phyloP scores from a whole-genome alignment of 1,140 invertebrate species.

The Octopus sinensis region DNA sequence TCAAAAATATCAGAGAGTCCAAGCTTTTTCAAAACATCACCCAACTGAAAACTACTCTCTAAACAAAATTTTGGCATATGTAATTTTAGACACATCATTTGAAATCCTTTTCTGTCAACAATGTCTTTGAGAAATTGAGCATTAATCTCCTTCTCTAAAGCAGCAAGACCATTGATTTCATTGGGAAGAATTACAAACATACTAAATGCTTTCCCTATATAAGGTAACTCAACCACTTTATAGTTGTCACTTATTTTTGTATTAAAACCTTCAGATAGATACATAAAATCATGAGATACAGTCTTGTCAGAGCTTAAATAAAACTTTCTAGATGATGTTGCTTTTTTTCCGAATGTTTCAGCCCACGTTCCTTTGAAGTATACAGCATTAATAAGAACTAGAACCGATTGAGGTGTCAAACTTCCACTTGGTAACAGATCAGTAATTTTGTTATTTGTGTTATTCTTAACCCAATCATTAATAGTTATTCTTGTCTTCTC shows the following conservation, averaged over 20 bases:
- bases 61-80: slow-evolving; percentile 50
- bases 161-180: slow-evolving; percentile 44
- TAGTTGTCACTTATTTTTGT: no score
- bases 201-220: slow-evolving; percentile 74
- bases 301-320: no score
- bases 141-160: slow-evolving; percentile 31
- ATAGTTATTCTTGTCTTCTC: slow-evolving; percentile 55
- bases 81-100: slow-evolving; percentile 29
- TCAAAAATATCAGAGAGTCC: slow-evolving; percentile 35
- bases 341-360: no score
- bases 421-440: slow-evolving; percentile 60
- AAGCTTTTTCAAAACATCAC: slow-evolving; percentile 51
- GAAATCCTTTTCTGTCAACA: slow-evolving; percentile 12
- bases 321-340: no score
- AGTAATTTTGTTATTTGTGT: slow-evolving; percentile 67
- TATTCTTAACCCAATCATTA: slow-evolving; percentile 68
- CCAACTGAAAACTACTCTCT: slow-evolving; percentile 36
- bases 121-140: slow-evolving; percentile 21
- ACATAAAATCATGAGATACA: no score
- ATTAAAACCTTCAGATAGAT: no score
- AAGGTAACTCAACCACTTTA: no score
- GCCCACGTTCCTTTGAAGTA: no score
- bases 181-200: slow-evolving; percentile 66
- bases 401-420: slow-evolving; percentile 60
- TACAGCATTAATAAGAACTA: no score